A percentile compares a stretch with the other conserved stretches of the same genome.
Conservation (phyloP, 2,888 invertebrate species). For the Dryobota labecula region DNA sequence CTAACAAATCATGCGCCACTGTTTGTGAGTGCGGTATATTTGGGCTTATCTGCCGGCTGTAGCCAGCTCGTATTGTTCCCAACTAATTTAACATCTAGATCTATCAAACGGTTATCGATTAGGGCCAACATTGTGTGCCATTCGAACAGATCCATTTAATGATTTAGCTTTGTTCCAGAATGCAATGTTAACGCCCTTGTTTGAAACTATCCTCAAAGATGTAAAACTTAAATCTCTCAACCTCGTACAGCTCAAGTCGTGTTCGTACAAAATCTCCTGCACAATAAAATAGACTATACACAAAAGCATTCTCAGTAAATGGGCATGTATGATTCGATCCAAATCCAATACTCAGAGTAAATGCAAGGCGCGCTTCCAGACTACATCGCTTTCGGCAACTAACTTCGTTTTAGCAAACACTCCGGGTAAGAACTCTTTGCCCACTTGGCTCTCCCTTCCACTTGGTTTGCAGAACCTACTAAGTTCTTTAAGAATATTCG, state of each 20-base stretch:
- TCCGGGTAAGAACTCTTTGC: slow-evolving; percentile 76
- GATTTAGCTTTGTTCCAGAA: slow-evolving; percentile 41
- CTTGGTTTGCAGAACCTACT: slow-evolving; percentile 73
- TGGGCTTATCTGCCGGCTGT: slow-evolving; percentile 62
- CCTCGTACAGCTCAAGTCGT: slow-evolving; percentile 12
- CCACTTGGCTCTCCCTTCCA: slow-evolving; percentile 77
- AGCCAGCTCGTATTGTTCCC: slow-evolving; percentile 50
- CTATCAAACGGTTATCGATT: slow-evolving; percentile 45
- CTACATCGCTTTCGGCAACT: slow-evolving; percentile 77
- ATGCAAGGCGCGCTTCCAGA: slow-evolving; percentile 74
- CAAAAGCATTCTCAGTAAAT: slow-evolving; percentile 56
- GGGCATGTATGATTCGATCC: slow-evolving; percentile 75
- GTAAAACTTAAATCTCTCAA: slow-evolving; percentile 21
- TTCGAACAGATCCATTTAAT: slow-evolving; percentile 9
- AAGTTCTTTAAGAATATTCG: slow-evolving; percentile 69
- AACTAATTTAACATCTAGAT: slow-evolving; percentile 57
- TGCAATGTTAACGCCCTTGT: slow-evolving; percentile 16
- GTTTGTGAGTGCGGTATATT: slow-evolving; percentile 65
- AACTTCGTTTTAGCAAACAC: slow-evolving; percentile 82
- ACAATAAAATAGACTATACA: slow-evolving; percentile 58
- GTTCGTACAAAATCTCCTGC: slow-evolving; percentile 28
- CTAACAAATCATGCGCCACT: slow-evolving; percentile 66
- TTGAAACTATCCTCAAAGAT: slow-evolving; percentile 10
- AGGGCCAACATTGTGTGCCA: slow-evolving; percentile 8
- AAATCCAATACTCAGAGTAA: slow-evolving; percentile 80